Percentiles rank a stretch among this genome's conserved stretches.
These are phyloP conservation scores for Pogona vitticeps DNA, from an alignment of 2,113 vertebrate genomes.

Conservation along the genomic window DNA sequence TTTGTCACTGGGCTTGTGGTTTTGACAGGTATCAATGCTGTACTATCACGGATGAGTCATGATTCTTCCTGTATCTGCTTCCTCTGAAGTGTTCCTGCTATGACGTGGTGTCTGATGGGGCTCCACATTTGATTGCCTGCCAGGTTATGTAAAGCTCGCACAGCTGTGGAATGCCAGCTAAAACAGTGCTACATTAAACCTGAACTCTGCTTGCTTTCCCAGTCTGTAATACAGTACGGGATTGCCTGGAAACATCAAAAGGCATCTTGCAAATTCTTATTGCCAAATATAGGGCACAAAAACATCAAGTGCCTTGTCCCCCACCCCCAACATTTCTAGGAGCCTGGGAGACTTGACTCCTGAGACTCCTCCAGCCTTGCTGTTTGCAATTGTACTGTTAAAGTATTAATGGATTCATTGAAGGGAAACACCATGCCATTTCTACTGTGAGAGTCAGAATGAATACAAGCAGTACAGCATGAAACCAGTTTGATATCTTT, in stretches of 20 bases:
- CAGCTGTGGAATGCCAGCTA: background rate
- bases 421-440: background rate
- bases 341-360: background rate
- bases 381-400: background rate
- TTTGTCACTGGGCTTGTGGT: slow-evolving; percentile 32
- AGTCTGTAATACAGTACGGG: no score
- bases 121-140: background rate
- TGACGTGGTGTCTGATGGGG: background rate
- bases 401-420: background rate
- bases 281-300: background rate
- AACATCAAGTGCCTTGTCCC: background rate
- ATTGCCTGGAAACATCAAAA: background rate
- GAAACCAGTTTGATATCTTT: background rate
- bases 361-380: background rate
- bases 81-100: background rate
- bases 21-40: slow-evolving; percentile 1
- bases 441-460: background rate
- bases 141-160: background rate
- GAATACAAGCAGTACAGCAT: background rate
- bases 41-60: slow-evolving; percentile 52
- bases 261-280: background rate
- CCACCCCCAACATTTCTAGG: background rate
- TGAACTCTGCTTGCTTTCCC: background rate
- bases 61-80: slow-evolving; percentile 43
- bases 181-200: background rate